Evolutionary conservation across 2,888 invertebrate species (phyloP), one percentile per base, ranked within the genome.

Genomic region (Drosophila mercatorum): DNA sequence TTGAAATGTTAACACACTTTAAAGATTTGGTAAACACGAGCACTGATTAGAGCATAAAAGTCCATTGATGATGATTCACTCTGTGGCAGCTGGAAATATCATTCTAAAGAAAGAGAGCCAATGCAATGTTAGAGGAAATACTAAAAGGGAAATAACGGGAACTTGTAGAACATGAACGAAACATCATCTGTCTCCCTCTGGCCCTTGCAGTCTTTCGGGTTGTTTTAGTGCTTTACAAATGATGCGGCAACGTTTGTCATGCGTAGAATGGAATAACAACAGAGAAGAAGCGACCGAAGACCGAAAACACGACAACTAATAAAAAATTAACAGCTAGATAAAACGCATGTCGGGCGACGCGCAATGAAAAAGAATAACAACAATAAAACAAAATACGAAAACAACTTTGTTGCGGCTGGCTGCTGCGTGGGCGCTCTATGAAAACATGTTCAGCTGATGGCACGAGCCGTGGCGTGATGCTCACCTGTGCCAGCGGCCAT

Each of bases 241-340:
- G 76, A 78, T 76, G 84, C 73, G 63, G 67, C 65, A 69, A 58
- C 75, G 71, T 68, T 68, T 78, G 65, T 43, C 49, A 60, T 44
- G 52, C 59, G 57, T 59, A 52, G 58, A 53, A 40, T 60, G 28
- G 31, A 51, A 26, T 36, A 62, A 51, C 34, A 53, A 26, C 53
- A 53, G 28, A 55, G 11, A n/a, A 17, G 22, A 44, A 43, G 36
- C 60, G 38, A 36, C 40, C n/a, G 6, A 59, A 63, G 38, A 41
- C 43, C 17, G 8, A 62, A 76, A 70, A 72, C 73, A 84, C 83
- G 72, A 87, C 77, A 72, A 68, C 60, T 61, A 75, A 77, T 72
- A 89, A 81, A 75, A 81, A 86, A 78, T 77, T 68, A 82, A 82
- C 72, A 80, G 40, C 68, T 65, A 79, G 80, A 75, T 85, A 89